Base-by-base conservation (phyloP, 2,797 vertebrate species). In the Lepilemur ruficaudatus region DNA sequence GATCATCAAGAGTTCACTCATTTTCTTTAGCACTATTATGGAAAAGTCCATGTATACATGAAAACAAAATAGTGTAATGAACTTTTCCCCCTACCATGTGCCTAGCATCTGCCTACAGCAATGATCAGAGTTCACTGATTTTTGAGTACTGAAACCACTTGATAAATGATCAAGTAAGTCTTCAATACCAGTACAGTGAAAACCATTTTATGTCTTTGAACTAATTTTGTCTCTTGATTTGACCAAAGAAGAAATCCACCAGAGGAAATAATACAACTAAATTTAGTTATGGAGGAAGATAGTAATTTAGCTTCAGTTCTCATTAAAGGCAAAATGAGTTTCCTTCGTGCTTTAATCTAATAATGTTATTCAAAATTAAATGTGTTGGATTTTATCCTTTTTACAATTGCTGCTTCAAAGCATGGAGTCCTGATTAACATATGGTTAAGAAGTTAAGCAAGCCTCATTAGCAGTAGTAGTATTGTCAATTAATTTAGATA, bases 161-260 rank as follows among this genome's bases (percentile, higher is more conserved):
- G 23, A 86, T 91, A 88, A 79, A 79, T 93, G 32, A 95, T 41
- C 57, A 91, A 12, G 85, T 96, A 95, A 95, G 41, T 55, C 50
- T 90, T 97, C 55, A 67, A 12, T 93, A 55, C 55, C 25, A 81
- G 38, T 81, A 75, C 25, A 94, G 32, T 91, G 65, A 89, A 97
- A 88, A 95, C 69, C 35, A 32, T 96, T 89, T 94, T 89, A 90
- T 95, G 22, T 91, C 35, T 96, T 96, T 75, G 91, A 96, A 94
- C 69, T 96, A 96, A 95, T 89, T 94, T 97, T 96, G 28, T 94
- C 55, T 97, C 41, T 95, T 95, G 59, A 95, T 93, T 95, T 96
- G 30, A 85, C 55, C 46, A 85, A 94, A 65, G 67, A 97, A 95
- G 52, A 91, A 91, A 79, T 85, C 41, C 30, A 95, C 35, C 28